phyloP scores from a whole-genome alignment of 1,140 invertebrate genomes.

The Drosophila leontia region DNA sequence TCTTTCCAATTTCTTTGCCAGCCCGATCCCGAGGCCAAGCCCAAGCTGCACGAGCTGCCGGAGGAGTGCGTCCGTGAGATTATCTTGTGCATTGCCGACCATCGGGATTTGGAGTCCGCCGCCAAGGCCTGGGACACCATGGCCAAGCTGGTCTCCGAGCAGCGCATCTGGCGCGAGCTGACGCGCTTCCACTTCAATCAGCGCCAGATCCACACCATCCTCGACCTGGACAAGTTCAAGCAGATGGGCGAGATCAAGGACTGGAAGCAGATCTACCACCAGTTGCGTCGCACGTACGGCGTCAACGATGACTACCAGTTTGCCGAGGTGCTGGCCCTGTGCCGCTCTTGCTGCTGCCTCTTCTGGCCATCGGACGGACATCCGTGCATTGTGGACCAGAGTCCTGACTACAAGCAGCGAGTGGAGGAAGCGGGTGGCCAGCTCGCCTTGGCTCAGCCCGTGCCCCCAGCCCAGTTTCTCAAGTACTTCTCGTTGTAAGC shows the following conservation, averaged over 20 bases:
- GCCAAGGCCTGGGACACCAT: constrained; percentile 89
- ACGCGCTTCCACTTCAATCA: constrained; percentile 96
- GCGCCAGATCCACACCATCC: constrained; percentile 91
- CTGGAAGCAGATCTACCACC: constrained; percentile 91
- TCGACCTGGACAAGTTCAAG: constrained; percentile 86
- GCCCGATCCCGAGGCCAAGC: constrained; percentile 93
- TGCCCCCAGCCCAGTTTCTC: constrained; percentile 94
- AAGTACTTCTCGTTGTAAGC: constrained; percentile 95
- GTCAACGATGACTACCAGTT: constrained; percentile 94
- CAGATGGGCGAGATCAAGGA: constrained; percentile 86
- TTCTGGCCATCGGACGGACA: constrained; percentile 98
- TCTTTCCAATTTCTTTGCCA: constrained; percentile 72
- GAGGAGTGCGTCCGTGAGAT: constrained; percentile 97
- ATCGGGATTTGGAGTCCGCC: constrained; percentile 91
- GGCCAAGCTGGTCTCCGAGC: constrained; percentile 93
- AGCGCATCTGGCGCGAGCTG: constrained; percentile 96
- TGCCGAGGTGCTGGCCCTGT: constrained; percentile 97
- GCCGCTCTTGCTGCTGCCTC: constrained; percentile 97
- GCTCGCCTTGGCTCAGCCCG: constrained; percentile 91
- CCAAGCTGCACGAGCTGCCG: constrained; percentile 95
- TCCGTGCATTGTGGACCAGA: constrained; percentile 94
- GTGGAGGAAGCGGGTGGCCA: constrained; percentile 92
- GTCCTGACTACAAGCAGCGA: constrained; percentile 91
- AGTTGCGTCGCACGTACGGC: constrained; percentile 93
- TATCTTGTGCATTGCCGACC: constrained; percentile 94